Conservation (phyloP, 2,888 invertebrate genomes). For the Cordilura impudica region DNA sequence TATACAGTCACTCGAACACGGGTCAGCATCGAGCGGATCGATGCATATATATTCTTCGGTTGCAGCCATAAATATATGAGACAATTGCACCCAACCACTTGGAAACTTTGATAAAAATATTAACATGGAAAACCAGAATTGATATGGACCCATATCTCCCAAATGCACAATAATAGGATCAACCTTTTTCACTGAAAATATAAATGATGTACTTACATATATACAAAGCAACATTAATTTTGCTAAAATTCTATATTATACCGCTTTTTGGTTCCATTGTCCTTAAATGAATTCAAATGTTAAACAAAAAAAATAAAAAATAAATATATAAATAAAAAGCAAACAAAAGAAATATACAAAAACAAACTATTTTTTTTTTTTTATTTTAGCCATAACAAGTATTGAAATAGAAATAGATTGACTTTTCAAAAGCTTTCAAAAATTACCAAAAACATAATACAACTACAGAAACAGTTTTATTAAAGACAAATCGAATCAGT, state of each 20-base stretch:
- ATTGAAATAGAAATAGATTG: too few species aligned
- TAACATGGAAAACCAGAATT: constrained; percentile 84
- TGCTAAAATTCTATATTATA: too few species aligned
- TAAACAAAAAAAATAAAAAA: neutral
- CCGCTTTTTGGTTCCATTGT: constrained; percentile 20
- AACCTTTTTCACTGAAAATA: constrained; percentile 17
- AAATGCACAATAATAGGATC: constrained; percentile 85
- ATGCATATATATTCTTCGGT: constrained; percentile 81
- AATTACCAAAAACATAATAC: too few species aligned
- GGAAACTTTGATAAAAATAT: constrained; percentile 87
- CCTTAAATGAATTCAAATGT: neutral
- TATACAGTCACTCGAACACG: constrained; percentile 81
- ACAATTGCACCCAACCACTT: constrained; percentile 89
- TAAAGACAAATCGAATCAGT: too few species aligned
- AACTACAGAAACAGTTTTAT: too few species aligned
- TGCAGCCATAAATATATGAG: constrained; percentile 87
- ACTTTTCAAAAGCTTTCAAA: too few species aligned
- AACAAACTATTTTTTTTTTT: too few species aligned
- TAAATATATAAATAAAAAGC: neutral
- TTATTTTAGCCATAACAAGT: too few species aligned
- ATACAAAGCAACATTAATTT: neutral
- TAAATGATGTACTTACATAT: neutral
- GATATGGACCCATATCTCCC: constrained; percentile 87
- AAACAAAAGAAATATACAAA: neutral
- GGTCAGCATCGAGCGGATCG: constrained; percentile 64